Base-by-base conservation (phyloP, 2,797 vertebrate species). In the Protonibea diacanthus region DNA sequence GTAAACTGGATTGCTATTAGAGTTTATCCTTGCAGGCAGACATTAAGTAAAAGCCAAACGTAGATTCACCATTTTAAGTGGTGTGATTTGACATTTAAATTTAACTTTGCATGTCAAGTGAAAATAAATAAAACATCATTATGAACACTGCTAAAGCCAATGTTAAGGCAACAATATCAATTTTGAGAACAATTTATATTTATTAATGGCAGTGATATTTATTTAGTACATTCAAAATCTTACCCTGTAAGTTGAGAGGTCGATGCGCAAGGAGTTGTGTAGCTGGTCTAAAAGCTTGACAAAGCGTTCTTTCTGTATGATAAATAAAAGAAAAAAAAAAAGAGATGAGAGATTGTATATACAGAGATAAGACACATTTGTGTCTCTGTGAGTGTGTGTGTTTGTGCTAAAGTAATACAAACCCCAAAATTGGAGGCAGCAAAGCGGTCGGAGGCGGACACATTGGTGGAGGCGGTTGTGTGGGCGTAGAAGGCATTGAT, bases 401-500 rank as follows among this genome's bases (percentile, higher is more conserved):
- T 71, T 47, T 52, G 6, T 49, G 55, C 9, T 23, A 45, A 14
- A 64, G 15, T 9, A n/a, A 52, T 60, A 92, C 94, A 66, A 93
- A 99, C 98, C 96, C 98, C 98, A 91, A 99, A 99, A 93, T 99
- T 99, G 76, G 98, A 97, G 81, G 98, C 98, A 48, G 98, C 92
- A 83, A 99, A 99, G 85, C 98, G 97, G 84, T 99, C 97, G 0
- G 96, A 99, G 85, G 98, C 98, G 55, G 98, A 99, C 72, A 99
- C 98, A 17, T 98, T 99, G 88, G 97, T 99, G 92, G 97, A 99
- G 80, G 97, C 98, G 1, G 97, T 97, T 57, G 98, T 99, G 94
- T 99, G 98, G 80, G 98, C 98, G 84, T 99, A 99, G 95, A 98
- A 99, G 85, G 98, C 98, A 74, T 99, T 99, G 92, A 99, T 99